Base-by-base conservation (phyloP, 2,888 invertebrate species). In the Lasioglossum malachurum region DNA sequence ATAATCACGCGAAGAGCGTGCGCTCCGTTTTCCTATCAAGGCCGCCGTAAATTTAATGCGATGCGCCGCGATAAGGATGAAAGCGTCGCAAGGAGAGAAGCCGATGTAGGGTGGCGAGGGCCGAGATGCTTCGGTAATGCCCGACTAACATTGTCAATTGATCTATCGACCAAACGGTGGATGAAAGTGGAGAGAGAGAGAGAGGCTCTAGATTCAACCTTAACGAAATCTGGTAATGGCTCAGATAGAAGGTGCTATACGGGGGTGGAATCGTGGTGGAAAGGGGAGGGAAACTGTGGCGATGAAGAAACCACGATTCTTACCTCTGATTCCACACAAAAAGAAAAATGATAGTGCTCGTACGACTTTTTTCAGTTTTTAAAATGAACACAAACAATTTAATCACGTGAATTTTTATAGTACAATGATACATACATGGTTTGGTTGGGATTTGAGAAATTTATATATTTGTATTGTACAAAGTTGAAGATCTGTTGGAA, bases 151-250 rank as follows among this genome's bases (percentile, higher is more conserved):
- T 91, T 91, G 91, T 91, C 93, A 92, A 93, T 94, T 93, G 94
- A 94, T 94, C 93, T 94, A 94, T 93, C 93, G 93, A 91, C 80
- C 88, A 88, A 89, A 82, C 78, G 84, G 77, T 73, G 82, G 83
- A 85, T 76, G 78, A 76, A 72, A 60, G 31, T 5, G 57, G 64
- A 69, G 75, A 78, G 83, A 69, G 75, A 78, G 83, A 82, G 80
- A 14, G 27, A 84, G 72, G 79, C 53, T 53, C 23, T 53, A 89
- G 89, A 93, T 93, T 92, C 89, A 89, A 91, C 90, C 91, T 93
- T 92, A 93, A 93, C 93, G 91, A 94, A 94, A 94, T 93, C 94
- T 92, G 88, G 92, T 94, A 94, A 94, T 94, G 93, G 93, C 88
- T 84, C 87, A 93, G 93, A 94, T 94, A 94, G 90, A 88, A 90